These are phyloP conservation scores for Phymatocera aterrima DNA, from an alignment of 2,888 invertebrate genomes.

Conservation along the genomic window DNA sequence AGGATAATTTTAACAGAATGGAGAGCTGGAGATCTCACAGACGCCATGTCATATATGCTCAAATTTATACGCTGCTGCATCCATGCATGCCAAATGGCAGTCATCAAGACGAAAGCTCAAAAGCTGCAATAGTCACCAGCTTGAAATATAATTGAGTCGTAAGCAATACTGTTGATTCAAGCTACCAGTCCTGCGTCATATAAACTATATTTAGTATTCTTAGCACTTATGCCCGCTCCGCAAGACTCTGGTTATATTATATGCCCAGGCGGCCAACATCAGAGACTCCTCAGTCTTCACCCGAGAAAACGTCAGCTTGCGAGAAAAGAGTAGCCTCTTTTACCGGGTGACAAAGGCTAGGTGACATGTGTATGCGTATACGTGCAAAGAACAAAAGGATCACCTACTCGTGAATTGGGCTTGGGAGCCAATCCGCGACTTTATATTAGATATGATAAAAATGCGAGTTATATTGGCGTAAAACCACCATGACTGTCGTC, in stretches of 20 bases:
- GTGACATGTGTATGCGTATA: not conserved
- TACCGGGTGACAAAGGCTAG: not conserved
- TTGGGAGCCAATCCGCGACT: not conserved
- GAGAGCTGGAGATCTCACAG: not conserved
- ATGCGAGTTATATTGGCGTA: not conserved
- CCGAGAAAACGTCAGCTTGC: constrained; percentile 7
- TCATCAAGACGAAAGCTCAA: constrained; percentile 36
- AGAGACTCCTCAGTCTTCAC: constrained; percentile 7
- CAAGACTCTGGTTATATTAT: not conserved
- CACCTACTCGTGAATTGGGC: not conserved
- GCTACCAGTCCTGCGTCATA: constrained; percentile 37
- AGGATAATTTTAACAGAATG: not conserved
- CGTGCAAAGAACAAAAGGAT: not conserved
- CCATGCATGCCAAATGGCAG: constrained; percentile 39
- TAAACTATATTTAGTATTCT: constrained; percentile 49
- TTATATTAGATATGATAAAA: not conserved
- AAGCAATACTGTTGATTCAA: constrained; percentile 49
- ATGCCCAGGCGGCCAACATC: constrained; percentile 22
- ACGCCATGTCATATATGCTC: not conserved
- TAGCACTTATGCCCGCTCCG: constrained; percentile 26
- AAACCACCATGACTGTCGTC: not conserved
- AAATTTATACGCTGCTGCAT: not conserved
- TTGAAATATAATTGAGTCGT: constrained; percentile 49
- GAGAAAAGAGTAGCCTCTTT: not conserved
- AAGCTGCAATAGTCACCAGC: constrained; percentile 36